phyloP scores from a whole-genome alignment of 2,888 invertebrate genomes.

The Carabus problematicus region DNA sequence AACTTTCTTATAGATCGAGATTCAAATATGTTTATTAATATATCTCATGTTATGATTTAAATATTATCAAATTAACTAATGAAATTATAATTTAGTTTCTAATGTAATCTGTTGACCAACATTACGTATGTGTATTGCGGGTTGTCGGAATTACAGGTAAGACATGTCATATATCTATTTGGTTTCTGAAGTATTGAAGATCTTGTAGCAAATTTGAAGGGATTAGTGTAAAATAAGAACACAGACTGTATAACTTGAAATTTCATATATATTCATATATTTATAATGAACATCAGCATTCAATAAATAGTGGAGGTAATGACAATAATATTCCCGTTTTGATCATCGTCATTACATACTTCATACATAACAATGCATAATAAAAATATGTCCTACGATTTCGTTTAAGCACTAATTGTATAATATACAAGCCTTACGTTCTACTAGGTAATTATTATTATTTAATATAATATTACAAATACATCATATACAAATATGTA shows the following conservation, averaged over 20 bases:
- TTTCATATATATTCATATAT: no score
- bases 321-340: not conserved
- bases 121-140: not conserved
- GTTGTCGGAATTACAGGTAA: no score
- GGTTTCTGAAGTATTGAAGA: no score
- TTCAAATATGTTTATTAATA: no score
- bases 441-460: not conserved
- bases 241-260: no score
- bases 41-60: no score
- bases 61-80: no score
- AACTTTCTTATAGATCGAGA: no score
- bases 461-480: constrained; percentile 21
- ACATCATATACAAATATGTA: constrained; percentile 37
- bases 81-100: no score
- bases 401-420: constrained; percentile 28
- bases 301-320: constrained; percentile 38
- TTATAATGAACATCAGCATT: constrained; percentile 36
- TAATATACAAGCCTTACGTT: constrained; percentile 31
- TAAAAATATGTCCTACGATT: constrained; percentile 31
- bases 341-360: constrained; percentile 21
- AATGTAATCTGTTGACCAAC: not conserved
- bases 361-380: constrained; percentile 39
- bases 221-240: no score
- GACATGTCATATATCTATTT: constrained; percentile 25
- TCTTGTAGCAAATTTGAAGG: no score